Percentiles rank a stretch among this genome's conserved stretches.
phyloP scores from a whole-genome alignment of 2,113 vertebrate genomes.

The Nyctereutes procyonoides region DNA sequence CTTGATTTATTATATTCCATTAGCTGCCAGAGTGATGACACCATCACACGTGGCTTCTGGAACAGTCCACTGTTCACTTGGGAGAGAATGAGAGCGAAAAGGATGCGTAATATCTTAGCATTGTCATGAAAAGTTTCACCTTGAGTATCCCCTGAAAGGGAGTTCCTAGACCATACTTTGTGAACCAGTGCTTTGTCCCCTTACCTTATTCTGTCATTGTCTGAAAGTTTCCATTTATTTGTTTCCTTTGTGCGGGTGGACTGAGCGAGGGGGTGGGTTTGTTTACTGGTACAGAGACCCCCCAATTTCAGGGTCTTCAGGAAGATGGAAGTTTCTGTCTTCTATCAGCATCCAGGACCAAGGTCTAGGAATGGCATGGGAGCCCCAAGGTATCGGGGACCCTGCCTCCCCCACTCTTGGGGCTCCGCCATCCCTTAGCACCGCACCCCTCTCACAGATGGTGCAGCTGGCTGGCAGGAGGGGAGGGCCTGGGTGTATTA shows the following conservation, averaged over 20 bases:
- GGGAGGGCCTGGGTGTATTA: neutral
- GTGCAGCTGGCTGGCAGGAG: neutral
- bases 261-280: neutral
- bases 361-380: fast-evolving
- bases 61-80: neutral
- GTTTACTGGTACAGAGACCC: neutral
- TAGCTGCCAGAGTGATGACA: neutral
- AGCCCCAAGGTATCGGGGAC: fast-evolving
- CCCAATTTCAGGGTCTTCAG: neutral
- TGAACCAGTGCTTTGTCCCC: neutral
- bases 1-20: neutral
- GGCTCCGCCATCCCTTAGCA: neutral
- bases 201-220: neutral
- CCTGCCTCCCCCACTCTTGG: no score
- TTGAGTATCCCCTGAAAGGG: neutral
- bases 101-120: fast-evolving
- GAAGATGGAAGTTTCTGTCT: neutral
- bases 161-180: neutral
- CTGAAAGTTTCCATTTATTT: neutral
- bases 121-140: neutral
- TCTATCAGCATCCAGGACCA: neutral
- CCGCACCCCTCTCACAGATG: neutral
- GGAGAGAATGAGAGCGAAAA: neutral
- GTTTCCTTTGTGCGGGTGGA: neutral
- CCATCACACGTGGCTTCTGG: neutral